Evolutionary conservation across 2,888 invertebrate genomes (phyloP).

Genomic region (Pycnomerus fuliginosus): DNA sequence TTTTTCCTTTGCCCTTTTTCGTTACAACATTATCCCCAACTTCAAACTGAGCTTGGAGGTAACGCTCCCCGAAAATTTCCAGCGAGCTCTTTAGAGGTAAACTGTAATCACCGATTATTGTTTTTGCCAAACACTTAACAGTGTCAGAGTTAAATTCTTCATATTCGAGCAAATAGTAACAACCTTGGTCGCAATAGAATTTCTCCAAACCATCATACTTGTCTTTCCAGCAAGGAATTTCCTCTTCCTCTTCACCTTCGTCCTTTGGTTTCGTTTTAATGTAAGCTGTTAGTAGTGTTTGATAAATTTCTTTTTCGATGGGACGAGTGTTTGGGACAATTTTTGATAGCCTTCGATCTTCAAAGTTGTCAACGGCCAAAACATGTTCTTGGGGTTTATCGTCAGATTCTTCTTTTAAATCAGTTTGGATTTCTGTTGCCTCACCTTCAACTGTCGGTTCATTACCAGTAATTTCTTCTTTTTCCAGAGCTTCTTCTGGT

Average conservation of each 20-base stretch:
- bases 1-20: slow-evolving; percentile 28
- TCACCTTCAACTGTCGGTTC: background rate
- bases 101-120: slow-evolving; percentile 50
- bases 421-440: background rate
- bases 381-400: slow-evolving; percentile 24
- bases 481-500: background rate
- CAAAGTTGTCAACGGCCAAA: slow-evolving; percentile 47
- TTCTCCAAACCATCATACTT: slow-evolving; percentile 57
- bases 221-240: slow-evolving; percentile 30
- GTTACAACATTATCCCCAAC: slow-evolving; percentile 17
- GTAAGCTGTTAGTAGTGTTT: slow-evolving; percentile 61
- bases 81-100: slow-evolving; percentile 47
- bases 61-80: slow-evolving; percentile 50
- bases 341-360: slow-evolving; percentile 54
- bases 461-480: slow-evolving; percentile 1
- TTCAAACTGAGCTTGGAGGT: slow-evolving; percentile 20
- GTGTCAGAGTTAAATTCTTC: slow-evolving; percentile 56
- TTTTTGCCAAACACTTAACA: slow-evolving; percentile 52
- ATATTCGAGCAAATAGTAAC: slow-evolving; percentile 62
- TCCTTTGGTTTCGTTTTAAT: slow-evolving; percentile 55
- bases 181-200: slow-evolving; percentile 60
- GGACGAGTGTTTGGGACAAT: slow-evolving; percentile 56
- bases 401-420: background rate
- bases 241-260: slow-evolving; percentile 51
- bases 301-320: slow-evolving; percentile 50